Conservation (phyloP, 2,888 invertebrate species). For the Lycophotia porphyrea region DNA sequence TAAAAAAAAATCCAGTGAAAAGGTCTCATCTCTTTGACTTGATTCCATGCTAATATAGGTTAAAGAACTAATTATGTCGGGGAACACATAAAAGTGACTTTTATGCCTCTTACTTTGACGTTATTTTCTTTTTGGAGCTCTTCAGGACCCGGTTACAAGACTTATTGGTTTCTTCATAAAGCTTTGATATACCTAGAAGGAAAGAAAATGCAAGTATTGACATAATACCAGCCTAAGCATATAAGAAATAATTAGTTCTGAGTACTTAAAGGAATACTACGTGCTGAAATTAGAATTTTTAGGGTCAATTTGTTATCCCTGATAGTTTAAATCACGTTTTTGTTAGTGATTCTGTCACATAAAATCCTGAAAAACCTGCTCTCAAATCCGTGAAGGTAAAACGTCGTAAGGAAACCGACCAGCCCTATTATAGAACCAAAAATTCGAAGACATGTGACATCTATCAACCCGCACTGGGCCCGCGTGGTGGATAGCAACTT, state of each 20-base stretch:
- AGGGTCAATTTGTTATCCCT: too few relatives aligned
- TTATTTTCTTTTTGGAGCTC: conserved; percentile 44
- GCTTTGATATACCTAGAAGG: conserved; percentile 23
- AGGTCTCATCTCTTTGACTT: conserved; percentile 18
- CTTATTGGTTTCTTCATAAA: conserved; percentile 52
- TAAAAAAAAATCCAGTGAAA: conserved; percentile 25
- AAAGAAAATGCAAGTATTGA: not conserved
- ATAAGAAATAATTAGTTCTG: not conserved
- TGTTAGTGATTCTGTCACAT: too few relatives aligned
- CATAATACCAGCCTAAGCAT: not conserved
- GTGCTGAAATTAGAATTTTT: not conserved
- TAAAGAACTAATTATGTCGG: conserved; percentile 61
- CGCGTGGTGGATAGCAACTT: too few relatives aligned
- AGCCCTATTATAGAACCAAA: not conserved
- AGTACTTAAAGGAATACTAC: not conserved
- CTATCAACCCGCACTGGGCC: not conserved
- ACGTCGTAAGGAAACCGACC: not conserved
- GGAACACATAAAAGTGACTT: conserved; percentile 60
- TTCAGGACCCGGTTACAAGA: conserved; percentile 12
- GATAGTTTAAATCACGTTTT: too few relatives aligned
- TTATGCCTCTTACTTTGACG: conserved; percentile 49
- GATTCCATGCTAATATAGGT: conserved; percentile 40
- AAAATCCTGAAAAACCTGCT: not conserved
- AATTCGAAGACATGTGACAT: not conserved
- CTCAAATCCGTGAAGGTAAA: not conserved